Conservation (phyloP, 2,113 vertebrate species). For the Eonycteris spelaea region DNA sequence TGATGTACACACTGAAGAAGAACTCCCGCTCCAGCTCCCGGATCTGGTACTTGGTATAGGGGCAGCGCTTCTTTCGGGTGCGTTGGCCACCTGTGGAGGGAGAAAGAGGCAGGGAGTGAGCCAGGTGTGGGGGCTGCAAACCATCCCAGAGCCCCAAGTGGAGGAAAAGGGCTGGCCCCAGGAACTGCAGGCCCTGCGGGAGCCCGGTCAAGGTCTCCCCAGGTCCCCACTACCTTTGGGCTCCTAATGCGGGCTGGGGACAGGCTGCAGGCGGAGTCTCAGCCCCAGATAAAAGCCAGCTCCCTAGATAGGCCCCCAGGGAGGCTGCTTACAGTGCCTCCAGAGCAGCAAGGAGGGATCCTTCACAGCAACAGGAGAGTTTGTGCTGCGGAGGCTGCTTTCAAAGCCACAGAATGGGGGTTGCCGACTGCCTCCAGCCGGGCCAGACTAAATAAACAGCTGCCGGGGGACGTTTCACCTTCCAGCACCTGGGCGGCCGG, state of each 20-base stretch:
- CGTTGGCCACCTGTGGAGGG: conserved; percentile 92
- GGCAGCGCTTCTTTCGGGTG: conserved; percentile 97
- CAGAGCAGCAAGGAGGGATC: conserved; percentile 50
- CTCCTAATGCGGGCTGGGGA: not conserved
- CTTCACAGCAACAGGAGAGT: conserved; percentile 53
- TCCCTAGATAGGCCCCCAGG: conserved; percentile 55
- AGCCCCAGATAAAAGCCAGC: conserved; percentile 66
- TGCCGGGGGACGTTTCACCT: conserved; percentile 67
- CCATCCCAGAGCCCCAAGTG: not conserved
- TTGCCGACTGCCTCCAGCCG: conserved; percentile 19
- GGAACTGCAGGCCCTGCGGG: not conserved
- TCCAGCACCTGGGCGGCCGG: conserved; percentile 68
- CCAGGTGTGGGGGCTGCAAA: not conserved
- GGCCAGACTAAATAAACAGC: conserved; percentile 77
- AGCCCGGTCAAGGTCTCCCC: not conserved
- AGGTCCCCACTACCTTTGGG: not conserved
- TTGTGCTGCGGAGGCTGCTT: conserved; percentile 7
- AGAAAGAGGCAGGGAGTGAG: conserved; percentile 57
- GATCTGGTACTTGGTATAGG: conserved; percentile 98
- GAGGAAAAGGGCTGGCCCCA: not conserved
- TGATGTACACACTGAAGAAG: conserved; percentile 99
- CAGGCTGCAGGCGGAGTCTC: conserved; percentile 20
- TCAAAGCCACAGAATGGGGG: conserved; percentile 51
- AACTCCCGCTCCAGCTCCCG: conserved; percentile 98
- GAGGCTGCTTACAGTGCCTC: conserved; percentile 52